These are phyloP conservation scores for Platorchestia sp. DNA, from an alignment of 1,140 invertebrate species.

Conservation along the genomic window DNA sequence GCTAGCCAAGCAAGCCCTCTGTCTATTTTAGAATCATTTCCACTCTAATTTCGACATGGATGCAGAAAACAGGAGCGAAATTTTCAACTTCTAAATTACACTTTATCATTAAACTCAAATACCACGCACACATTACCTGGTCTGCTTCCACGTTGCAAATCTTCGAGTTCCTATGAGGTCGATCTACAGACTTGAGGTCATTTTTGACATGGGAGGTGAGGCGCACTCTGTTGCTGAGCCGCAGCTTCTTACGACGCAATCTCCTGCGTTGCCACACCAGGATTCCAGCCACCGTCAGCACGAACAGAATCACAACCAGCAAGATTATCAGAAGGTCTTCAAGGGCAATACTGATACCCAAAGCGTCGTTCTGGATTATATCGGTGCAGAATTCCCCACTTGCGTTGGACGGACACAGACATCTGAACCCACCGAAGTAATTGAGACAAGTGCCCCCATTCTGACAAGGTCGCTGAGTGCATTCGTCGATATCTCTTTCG, in stretches of 20 bases:
- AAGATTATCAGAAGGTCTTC: constrained; percentile 63
- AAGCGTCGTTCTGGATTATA: background rate
- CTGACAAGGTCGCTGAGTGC: constrained; percentile 67
- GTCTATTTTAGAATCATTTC: background rate
- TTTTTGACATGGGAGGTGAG: constrained; percentile 66
- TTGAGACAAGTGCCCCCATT: constrained; percentile 88
- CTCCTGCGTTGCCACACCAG: constrained; percentile 65
- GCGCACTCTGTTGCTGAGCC: constrained; percentile 65
- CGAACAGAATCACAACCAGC: constrained; percentile 63
- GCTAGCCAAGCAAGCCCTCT: too few species aligned
- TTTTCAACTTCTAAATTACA: background rate
- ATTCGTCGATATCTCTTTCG: constrained; percentile 71
- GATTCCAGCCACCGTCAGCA: constrained; percentile 58
- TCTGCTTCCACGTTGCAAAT: constrained; percentile 68
- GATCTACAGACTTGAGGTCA: constrained; percentile 65
- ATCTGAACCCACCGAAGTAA: constrained; percentile 83
- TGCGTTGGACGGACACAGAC: constrained; percentile 80
- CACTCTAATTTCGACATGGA: background rate
- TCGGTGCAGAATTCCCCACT: constrained; percentile 82
- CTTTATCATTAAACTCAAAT: background rate
- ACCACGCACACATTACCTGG: constrained; percentile 58
- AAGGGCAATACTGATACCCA: constrained; percentile 61
- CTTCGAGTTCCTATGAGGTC: constrained; percentile 65
- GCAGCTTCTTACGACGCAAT: constrained; percentile 62
- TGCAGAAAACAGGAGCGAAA: background rate